Base-by-base conservation (phyloP, 2,888 invertebrate genomes). In the Steromphala cineraria region DNA sequence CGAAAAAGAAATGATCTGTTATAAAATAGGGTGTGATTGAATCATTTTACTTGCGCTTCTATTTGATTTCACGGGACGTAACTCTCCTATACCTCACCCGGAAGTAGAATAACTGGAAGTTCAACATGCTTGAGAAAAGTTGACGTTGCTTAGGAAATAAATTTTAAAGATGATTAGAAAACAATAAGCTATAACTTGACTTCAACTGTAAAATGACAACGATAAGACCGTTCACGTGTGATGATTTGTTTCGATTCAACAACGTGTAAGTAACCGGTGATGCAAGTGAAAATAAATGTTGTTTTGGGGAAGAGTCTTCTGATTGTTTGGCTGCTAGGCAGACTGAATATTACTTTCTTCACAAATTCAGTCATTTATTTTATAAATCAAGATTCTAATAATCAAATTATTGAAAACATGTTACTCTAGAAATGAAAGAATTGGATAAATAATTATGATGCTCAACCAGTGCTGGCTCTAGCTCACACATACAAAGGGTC, bases 211-310 rank as follows among this genome's bases (percentile, higher is more conserved):
- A 93, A 90, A 98, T 99, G 98, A 98, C 98, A 5, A 97, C 98
- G 7, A 95, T 98, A 88, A 94, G 98, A 84, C 97, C 98, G 17
- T 98, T 99, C 93, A 97, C 96, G 0, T 98, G 98, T 92, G 96
- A 97, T 93, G 99, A 99, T 94, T 96, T 99, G 95, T 96, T 98
- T 92, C 97, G 96, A 94, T 98, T 98, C 93, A 98, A 98, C 93
- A 97, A 97, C 92, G 98, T 98, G 97, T 98, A 95, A 95, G 97
- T 96, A 88, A 28, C 19, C 4, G 17, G 21, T 15, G 36, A 19
- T 0, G 36, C 8, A 53, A 53, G 13, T 28, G 15, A 13, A 1
- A 24, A 21, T 4, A 19, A 67, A 21, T 24, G 13, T 21, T 40
- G 7, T 8, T 24, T 24, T 24, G 24, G 3, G 28, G 15, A 55